phyloP scores from a whole-genome alignment of 2,888 invertebrate species.

The Chaetogeoica ovagalla region DNA sequence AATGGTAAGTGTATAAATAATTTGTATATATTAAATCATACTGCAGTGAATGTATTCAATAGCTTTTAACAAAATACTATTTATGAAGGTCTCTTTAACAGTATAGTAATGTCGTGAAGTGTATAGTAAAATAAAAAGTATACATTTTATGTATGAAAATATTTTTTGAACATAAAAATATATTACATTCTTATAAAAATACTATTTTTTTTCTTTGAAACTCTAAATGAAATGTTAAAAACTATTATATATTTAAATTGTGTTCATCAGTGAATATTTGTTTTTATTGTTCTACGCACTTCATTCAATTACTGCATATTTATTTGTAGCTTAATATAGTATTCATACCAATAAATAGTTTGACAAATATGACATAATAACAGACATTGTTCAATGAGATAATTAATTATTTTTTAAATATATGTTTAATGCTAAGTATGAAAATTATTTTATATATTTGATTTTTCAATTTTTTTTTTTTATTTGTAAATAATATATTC shows the following conservation, averaged over 20 bases:
- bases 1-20: conserved; percentile 35
- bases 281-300: conserved; percentile 8
- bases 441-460: no score
- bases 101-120: conserved; percentile 1
- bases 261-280: not conserved
- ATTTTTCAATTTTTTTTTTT: no score
- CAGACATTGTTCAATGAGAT: conserved; percentile 28
- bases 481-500: no score
- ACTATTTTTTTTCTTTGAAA: not conserved
- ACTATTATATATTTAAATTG: not conserved
- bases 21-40: conserved; percentile 30
- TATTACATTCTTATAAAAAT: not conserved
- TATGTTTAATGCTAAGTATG: no score
- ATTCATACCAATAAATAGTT: conserved; percentile 7
- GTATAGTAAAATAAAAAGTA: not conserved
- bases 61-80: conserved; percentile 18
- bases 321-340: conserved; percentile 6
- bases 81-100: conserved; percentile 11
- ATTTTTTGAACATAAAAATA: not conserved
- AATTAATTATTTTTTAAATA: not conserved
- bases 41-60: conserved; percentile 5
- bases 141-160: not conserved
- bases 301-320: conserved; percentile 1
- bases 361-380: not conserved
- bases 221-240: not conserved